Conservation (phyloP, 1,140 invertebrate species). For the Drosophila miranda region DNA sequence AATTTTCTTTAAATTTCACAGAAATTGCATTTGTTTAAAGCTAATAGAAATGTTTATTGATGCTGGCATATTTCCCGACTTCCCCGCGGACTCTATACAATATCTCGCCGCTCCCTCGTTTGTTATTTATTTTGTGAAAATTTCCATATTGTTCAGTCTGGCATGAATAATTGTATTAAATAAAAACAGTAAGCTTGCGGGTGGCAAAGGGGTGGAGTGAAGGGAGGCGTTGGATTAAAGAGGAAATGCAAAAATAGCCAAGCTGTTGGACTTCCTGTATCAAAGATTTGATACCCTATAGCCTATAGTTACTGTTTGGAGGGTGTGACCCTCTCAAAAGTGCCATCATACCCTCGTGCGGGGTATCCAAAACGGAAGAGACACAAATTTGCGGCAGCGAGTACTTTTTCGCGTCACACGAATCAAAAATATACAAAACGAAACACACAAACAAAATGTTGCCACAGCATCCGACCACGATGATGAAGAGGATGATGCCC, state of each 20-base stretch:
- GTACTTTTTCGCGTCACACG: constrained; percentile 59
- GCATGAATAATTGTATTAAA: constrained; percentile 47
- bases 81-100: background rate
- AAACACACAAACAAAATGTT: constrained; percentile 33
- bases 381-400: constrained; percentile 43
- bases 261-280: background rate
- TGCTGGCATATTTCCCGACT: background rate
- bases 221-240: constrained; percentile 2
- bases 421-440: constrained; percentile 66
- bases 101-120: background rate
- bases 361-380: constrained; percentile 2
- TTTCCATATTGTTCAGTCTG: constrained; percentile 42
- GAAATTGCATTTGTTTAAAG: constrained; percentile 12
- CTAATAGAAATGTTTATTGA: constrained; percentile 45
- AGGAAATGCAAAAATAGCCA: constrained; percentile 34
- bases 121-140: constrained; percentile 49
- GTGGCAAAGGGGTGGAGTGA: background rate
- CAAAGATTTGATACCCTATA: background rate
- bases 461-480: constrained; percentile 27
- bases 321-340: too few relatives aligned
- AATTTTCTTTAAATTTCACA: background rate
- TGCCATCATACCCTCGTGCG: background rate
- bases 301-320: too few relatives aligned
- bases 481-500: constrained; percentile 10
- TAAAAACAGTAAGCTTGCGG: constrained; percentile 7